Evolutionary conservation across 53 echinoderm and acorn worm genomes (phyloP).

Genomic region (Stichopus horrens): DNA sequence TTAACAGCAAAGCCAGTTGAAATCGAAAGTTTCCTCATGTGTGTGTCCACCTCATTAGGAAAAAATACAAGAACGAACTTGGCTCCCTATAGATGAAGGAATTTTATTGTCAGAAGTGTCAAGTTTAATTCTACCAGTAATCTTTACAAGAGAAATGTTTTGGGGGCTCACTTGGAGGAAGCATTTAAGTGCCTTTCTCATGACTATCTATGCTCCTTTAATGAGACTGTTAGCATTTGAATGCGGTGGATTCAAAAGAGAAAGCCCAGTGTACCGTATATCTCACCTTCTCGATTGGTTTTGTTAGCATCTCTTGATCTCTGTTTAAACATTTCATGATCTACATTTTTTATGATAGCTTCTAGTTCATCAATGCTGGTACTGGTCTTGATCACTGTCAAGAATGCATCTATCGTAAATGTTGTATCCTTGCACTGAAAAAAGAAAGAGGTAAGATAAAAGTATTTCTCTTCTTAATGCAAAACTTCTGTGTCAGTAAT

Average conservation of each 20-base stretch:
- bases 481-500: too few species aligned
- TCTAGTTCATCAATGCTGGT: conserved; percentile 86
- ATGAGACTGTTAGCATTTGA: neutral
- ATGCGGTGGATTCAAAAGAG: too few species aligned
- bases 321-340: conserved; percentile 83
- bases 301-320: conserved; percentile 85
- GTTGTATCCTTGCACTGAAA: conserved; percentile 79
- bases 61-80: too few species aligned
- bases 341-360: conserved; percentile 81
- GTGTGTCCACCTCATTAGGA: too few species aligned
- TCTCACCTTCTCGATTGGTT: conserved; percentile 74
- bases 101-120: too few species aligned
- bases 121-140: too few species aligned
- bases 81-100: too few species aligned
- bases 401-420: conserved; percentile 82
- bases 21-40: too few species aligned
- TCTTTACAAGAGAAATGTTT: too few species aligned
- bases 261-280: neutral
- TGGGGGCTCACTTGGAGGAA: too few species aligned
- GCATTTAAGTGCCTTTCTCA: neutral
- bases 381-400: conserved; percentile 80
- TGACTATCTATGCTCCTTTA: neutral
- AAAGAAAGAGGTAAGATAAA: neutral
- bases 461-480: neutral
- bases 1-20: too few species aligned